Evolutionary conservation across 2,113 vertebrate species (phyloP), one percentile per base, ranked within the genome.

Genomic region (Scortum barcoo): DNA sequence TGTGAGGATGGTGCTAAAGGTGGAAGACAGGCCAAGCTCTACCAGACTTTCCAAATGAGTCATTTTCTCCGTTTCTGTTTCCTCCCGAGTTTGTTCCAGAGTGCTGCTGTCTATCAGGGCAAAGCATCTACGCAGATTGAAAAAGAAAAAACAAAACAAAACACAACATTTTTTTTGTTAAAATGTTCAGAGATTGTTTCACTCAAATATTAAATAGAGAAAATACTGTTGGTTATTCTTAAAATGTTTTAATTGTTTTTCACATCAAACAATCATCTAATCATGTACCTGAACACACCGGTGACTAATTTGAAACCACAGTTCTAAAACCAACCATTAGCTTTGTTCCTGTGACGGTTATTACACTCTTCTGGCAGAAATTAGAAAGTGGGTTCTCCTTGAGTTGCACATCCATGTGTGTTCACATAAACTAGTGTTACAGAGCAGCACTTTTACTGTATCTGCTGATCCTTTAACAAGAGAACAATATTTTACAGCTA

Each of bases 21-120:
- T 99, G 67, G 98, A 99, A 71, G 98, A 99, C 42, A 99, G 94
- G 46, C 98, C 98, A 4, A 99, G 94, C 87, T 99, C 98, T 14
- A 99, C 98, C 76, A 99, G 92, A 93, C 97, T 99, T 93, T 99
- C 98, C 77, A 99, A 86, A 78, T 99, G 98, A 88, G 98, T 99
- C 98, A 99, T 99, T 92, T 99, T 99, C 92, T 99, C 98, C 0
- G 98, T 99, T 95, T 99, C 98, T 0, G 96, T 99, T 94, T 99
- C 98, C 88, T 99, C 98, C 75, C 98, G 95, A 2, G 98, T 99
- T 95, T 99, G 98, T 80, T 99, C 98, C 89, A 99, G 90, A 2
- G 97, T 98, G 91, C 98, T 99, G 94, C 97, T 99, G 93, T 99
- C 98, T 90, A 99, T 99, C 77, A 99, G 96, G 42, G 97, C 98